phyloP scores from a whole-genome alignment of 2,113 vertebrate genomes.

The Rostratula benghalensis region DNA sequence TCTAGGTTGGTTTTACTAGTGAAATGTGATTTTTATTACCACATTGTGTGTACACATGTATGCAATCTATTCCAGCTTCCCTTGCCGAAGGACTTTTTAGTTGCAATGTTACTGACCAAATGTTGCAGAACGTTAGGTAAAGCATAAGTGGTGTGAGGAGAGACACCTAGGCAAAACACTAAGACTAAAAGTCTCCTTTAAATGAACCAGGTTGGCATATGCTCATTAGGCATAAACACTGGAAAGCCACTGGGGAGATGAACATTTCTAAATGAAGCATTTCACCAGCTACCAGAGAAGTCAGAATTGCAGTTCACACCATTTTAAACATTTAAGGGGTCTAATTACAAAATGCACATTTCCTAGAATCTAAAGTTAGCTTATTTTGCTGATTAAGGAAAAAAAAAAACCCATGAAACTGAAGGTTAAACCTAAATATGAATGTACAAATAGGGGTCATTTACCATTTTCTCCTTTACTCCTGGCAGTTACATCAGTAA shows the following conservation, averaged over 20 bases:
- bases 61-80: background rate
- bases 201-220: background rate
- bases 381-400: background rate
- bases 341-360: background rate
- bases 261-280: background rate
- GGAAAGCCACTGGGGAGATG: background rate
- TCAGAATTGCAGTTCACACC: background rate
- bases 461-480: background rate
- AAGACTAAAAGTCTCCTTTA: background rate
- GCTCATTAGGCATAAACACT: background rate
- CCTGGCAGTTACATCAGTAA: background rate
- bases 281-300: background rate
- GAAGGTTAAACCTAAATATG: background rate
- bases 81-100: background rate
- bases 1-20: background rate
- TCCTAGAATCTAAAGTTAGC: background rate
- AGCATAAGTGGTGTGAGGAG: background rate
- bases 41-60: background rate
- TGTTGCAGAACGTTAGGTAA: background rate
- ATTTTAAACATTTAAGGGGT: background rate
- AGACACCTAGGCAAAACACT: background rate
- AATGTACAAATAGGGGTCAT: background rate
- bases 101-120: background rate
- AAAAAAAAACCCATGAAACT: background rate
- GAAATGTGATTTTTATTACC: background rate